Conservation (phyloP, 1,140 invertebrate species). For the Drosophila erecta region DNA sequence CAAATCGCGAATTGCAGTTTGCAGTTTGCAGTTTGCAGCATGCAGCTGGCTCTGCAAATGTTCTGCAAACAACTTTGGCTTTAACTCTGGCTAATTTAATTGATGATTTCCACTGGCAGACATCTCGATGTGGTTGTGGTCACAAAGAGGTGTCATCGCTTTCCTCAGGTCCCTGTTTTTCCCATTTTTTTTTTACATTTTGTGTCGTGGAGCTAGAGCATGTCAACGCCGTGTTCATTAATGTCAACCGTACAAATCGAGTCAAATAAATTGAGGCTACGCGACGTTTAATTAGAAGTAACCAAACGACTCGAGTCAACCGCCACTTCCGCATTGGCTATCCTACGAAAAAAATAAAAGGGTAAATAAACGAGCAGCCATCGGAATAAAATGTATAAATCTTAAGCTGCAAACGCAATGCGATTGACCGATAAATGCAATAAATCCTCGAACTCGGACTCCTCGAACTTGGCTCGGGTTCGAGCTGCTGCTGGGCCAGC, state of each 20-base stretch:
- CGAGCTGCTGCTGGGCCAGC: constrained; percentile 47
- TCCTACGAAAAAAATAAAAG: constrained; percentile 23
- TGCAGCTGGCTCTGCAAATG: constrained; percentile 54
- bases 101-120: constrained; percentile 76
- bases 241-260: constrained; percentile 70
- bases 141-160: constrained; percentile 60
- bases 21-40: constrained; percentile 34
- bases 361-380: constrained; percentile 10
- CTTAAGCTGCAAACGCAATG: constrained; percentile 68
- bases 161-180: constrained; percentile 33
- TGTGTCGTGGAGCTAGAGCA: constrained; percentile 68
- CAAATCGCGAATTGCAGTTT: constrained; percentile 24
- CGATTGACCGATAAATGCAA: constrained; percentile 78
- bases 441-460: constrained; percentile 58
- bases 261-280: constrained; percentile 70
- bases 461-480: constrained; percentile 33
- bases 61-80: constrained; percentile 67
- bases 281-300: constrained; percentile 70
- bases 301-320: constrained; percentile 4
- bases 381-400: constrained; percentile 63
- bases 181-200: constrained; percentile 14
- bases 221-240: constrained; percentile 77
- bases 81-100: constrained; percentile 75
- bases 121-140: constrained; percentile 49
- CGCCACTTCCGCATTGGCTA: constrained; percentile 60